phyloP scores from a whole-genome alignment of 2,888 invertebrate species.

The Ormyrus thymus region DNA sequence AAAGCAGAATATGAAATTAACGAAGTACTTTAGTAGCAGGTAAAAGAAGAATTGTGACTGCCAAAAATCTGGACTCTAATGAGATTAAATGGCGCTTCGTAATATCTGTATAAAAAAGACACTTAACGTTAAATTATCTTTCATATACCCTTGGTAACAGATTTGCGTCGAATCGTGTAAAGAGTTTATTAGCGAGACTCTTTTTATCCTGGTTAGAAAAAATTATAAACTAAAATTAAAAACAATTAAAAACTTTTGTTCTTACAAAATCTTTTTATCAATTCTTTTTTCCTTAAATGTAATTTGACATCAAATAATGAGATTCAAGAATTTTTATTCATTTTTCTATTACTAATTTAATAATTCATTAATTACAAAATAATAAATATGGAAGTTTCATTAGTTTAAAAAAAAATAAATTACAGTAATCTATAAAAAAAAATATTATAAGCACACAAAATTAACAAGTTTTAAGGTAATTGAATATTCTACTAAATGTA shows the following conservation, averaged over 20 bases:
- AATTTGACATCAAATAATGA: conserved; percentile 6
- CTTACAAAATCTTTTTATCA: too few species aligned
- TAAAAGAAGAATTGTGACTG: conserved; percentile 40
- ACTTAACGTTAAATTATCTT: conserved; percentile 53
- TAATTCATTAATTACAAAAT: conserved; percentile 27
- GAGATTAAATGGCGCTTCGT: conserved; percentile 50
- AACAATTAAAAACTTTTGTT: conserved; percentile 25
- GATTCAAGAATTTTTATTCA: conserved; percentile 42
- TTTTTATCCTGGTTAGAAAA: conserved; percentile 43
- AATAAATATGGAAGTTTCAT: background rate
- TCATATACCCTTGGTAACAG: conserved; percentile 48
- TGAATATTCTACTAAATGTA: conserved; percentile 22
- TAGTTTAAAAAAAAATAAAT: conserved; percentile 39
- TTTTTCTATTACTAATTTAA: conserved; percentile 38
- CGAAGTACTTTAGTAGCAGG: conserved; percentile 54
- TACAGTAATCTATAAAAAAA: conserved; percentile 7
- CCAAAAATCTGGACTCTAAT: conserved; percentile 49
- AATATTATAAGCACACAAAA: conserved; percentile 1
- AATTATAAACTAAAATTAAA: conserved; percentile 35
- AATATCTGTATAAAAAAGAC: conserved; percentile 53
- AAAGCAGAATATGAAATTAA: conserved; percentile 52
- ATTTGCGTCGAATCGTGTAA: conserved; percentile 43
- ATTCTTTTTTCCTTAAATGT: too few species aligned
- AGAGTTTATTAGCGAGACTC: conserved; percentile 50
- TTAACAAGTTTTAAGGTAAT: conserved; percentile 27